Evolutionary conservation across 1,140 invertebrate genomes (phyloP).

Genomic region (Trichonephila clavipes): DNA sequence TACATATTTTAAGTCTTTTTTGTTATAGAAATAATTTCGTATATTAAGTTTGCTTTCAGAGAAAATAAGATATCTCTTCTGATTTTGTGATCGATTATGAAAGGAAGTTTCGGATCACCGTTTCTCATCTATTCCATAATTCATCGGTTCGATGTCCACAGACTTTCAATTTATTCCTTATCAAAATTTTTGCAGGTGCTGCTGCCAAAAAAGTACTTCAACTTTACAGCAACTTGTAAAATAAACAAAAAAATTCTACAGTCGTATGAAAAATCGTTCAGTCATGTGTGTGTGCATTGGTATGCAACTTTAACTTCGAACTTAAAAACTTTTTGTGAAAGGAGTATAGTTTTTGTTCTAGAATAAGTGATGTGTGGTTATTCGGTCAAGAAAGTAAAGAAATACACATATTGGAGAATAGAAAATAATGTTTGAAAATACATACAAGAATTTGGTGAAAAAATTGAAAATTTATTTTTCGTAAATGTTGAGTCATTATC

Average conservation of each 20-base stretch:
- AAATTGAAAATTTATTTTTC: too few species aligned
- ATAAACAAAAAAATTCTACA: neutral
- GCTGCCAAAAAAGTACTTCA: neutral
- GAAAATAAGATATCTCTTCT: neutral
- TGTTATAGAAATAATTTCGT: neutral
- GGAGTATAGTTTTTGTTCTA: neutral
- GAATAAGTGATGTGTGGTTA: neutral
- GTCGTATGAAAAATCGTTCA: neutral
- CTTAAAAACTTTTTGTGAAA: neutral
- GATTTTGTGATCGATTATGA: neutral
- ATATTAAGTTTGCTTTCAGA: neutral
- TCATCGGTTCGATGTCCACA: neutral
- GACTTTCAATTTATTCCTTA: neutral
- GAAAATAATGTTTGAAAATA: too few species aligned
- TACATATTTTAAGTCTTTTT: too few species aligned
- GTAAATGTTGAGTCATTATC: too few species aligned
- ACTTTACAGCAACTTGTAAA: neutral
- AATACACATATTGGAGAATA: too few species aligned
- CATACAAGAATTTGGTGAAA: too few species aligned
- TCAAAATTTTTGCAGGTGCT: neutral
- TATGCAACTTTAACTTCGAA: neutral
- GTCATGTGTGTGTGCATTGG: neutral
- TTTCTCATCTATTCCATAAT: conserved; percentile 22
- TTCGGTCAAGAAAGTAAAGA: too few species aligned
- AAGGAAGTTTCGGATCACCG: neutral